Percentiles rank a stretch among this genome's conserved stretches.
These are phyloP conservation scores for Drymodes brunneopygia DNA, from an alignment of 2,113 vertebrate species.

Conservation along the genomic window DNA sequence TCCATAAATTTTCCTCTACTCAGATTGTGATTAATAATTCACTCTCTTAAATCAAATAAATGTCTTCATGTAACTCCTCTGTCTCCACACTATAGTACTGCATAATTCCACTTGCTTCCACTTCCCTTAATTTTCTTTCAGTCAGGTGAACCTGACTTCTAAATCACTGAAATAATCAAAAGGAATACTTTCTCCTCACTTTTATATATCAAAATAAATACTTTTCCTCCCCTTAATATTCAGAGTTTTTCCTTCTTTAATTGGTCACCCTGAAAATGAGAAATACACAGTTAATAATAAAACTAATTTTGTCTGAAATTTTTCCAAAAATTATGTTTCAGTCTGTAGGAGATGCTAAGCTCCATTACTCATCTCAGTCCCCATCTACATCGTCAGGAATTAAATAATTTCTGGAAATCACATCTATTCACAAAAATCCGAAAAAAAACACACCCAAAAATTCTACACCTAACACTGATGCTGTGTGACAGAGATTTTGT, in stretches of 20 bases:
- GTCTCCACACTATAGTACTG: not conserved
- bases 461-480: not conserved
- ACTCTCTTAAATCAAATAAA: conserved; percentile 1
- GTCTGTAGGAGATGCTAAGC: not conserved
- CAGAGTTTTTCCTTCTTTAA: not conserved
- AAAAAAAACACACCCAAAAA: not conserved
- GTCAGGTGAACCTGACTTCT: not conserved
- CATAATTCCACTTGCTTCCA: not conserved
- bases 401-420: not conserved
- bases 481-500: not conserved
- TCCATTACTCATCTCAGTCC: not conserved
- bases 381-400: not conserved
- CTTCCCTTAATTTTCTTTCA: not conserved
- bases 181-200: not conserved
- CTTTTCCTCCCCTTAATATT: not conserved
- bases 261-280: not conserved
- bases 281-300: not conserved
- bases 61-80: not conserved
- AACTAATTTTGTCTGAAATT: not conserved
- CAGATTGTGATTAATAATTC: conserved; percentile 21
- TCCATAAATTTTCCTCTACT: not conserved
- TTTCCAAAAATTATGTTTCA: not conserved
- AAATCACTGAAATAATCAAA: not conserved
- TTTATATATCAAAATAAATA: not conserved
- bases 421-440: not conserved